phyloP scores from a whole-genome alignment of 2,797 vertebrate genomes.

The Sebastiscus albofasciatus region DNA sequence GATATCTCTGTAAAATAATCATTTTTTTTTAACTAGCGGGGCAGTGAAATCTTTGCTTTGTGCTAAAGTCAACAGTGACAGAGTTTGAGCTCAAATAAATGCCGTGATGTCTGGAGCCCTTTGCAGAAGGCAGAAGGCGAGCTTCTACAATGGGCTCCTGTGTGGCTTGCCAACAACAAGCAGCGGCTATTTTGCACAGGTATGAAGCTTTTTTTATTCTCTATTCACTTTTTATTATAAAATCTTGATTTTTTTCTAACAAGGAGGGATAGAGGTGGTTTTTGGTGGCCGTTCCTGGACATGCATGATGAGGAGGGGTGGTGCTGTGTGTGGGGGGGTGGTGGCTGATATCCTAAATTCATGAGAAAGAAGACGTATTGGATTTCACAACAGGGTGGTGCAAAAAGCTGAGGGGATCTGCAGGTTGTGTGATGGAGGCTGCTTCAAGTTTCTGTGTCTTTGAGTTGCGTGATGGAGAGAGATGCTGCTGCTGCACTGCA shows the following conservation, averaged over 20 bases:
- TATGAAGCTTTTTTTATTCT: constrained; percentile 74
- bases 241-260: neutral
- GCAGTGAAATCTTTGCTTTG: constrained; percentile 99
- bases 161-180: constrained; percentile 75
- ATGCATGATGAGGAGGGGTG: constrained; percentile 7
- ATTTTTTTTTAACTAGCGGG: constrained; percentile 95
- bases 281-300: constrained; percentile 12
- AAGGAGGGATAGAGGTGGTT: neutral
- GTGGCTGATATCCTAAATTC: constrained; percentile 60
- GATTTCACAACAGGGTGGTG: constrained; percentile 70
- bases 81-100: constrained; percentile 98
- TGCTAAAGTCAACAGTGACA: constrained; percentile 99
- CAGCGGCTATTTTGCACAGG: constrained; percentile 82
- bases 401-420: constrained; percentile 67
- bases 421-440: constrained; percentile 61
- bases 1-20: constrained; percentile 99
- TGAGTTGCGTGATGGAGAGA: constrained; percentile 55
- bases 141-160: constrained; percentile 79
- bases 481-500: constrained; percentile 34
- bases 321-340: neutral
- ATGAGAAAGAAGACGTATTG: constrained; percentile 66
- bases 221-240: constrained; percentile 1
- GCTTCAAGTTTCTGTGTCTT: constrained; percentile 56
- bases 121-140: constrained; percentile 85
- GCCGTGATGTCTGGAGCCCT: constrained; percentile 87